Conservation (phyloP, 92 coral and sea anemone species). For the Desmophyllum pertusum region DNA sequence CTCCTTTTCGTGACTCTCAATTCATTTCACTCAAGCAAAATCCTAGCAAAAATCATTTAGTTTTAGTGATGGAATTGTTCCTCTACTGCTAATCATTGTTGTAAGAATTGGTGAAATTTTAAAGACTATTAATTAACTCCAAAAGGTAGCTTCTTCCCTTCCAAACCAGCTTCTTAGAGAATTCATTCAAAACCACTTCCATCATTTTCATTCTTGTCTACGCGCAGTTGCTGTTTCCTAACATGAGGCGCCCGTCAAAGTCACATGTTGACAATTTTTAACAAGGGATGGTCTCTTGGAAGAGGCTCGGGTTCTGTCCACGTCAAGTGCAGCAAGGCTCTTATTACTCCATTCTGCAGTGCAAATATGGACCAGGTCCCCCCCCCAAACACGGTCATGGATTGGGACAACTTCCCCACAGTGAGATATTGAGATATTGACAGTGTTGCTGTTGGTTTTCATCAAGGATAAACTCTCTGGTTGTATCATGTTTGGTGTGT, state of each 20-base stretch:
- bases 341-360: slow-evolving; percentile 67
- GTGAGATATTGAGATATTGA: slow-evolving; percentile 80
- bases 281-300: slow-evolving; percentile 80
- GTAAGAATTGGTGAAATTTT: too few relatives aligned
- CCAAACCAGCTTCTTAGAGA: slow-evolving; percentile 68
- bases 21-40: too few relatives aligned
- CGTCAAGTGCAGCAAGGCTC: slow-evolving; percentile 81
- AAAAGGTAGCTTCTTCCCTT: slow-evolving; percentile 56
- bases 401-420: slow-evolving; percentile 73
- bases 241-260: slow-evolving; percentile 74
- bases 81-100: too few relatives aligned
- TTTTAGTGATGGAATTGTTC: too few relatives aligned
- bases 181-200: slow-evolving; percentile 55
- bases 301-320: slow-evolving; percentile 80
- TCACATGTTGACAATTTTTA: slow-evolving; percentile 66
- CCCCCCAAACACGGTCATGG: too few relatives aligned
- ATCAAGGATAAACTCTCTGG: slow-evolving; percentile 63
- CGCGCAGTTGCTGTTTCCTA: slow-evolving; percentile 70
- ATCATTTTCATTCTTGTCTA: slow-evolving; percentile 65
- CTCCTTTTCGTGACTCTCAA: too few relatives aligned
- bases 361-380: too few relatives aligned
- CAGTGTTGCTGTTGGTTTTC: slow-evolving; percentile 79
- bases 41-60: too few relatives aligned
- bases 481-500: slow-evolving; percentile 75
- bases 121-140: slow-evolving; percentile 22